These are phyloP conservation scores for Microctenopoma lineatum DNA, from an alignment of 2,797 vertebrate species.

Conservation along the genomic window DNA sequence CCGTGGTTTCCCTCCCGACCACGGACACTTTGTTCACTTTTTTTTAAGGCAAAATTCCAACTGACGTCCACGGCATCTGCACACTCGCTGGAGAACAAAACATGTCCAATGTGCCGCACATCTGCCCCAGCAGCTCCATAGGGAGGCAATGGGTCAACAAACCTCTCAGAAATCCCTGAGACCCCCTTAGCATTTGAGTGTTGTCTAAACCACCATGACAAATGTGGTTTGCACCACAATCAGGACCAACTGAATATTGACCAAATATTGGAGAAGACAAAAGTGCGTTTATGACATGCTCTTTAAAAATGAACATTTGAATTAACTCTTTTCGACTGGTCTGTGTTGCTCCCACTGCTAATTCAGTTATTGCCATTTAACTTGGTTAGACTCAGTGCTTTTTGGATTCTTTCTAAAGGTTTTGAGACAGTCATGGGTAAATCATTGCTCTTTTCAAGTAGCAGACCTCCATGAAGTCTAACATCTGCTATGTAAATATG, in stretches of 20 bases:
- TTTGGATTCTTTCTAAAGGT: slow-evolving; percentile 55
- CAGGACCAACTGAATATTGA: slow-evolving; percentile 48
- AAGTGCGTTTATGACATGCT: slow-evolving; percentile 38
- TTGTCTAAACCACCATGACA: slow-evolving; percentile 69
- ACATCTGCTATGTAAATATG: slow-evolving; percentile 78
- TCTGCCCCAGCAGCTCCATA: slow-evolving; percentile 55
- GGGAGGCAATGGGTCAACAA: slow-evolving; percentile 45
- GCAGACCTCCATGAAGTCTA: slow-evolving; percentile 77
- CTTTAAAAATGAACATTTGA: slow-evolving; percentile 37
- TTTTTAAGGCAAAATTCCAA: slow-evolving; percentile 67
- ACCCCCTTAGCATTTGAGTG: slow-evolving; percentile 43
- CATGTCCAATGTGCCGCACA: slow-evolving; percentile 65
- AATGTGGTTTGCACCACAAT: slow-evolving; percentile 66
- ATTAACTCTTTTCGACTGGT: slow-evolving; percentile 33
- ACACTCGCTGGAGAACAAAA: slow-evolving; percentile 60
- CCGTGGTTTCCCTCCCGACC: slow-evolving; percentile 49
- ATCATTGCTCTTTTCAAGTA: slow-evolving; percentile 71
- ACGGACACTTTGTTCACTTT: slow-evolving; percentile 75
- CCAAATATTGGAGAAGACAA: slow-evolving; percentile 35
- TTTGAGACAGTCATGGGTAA: slow-evolving; percentile 61
- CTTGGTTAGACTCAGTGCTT: slow-evolving; percentile 59
- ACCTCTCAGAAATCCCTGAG: slow-evolving; percentile 57
- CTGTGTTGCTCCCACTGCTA: slow-evolving; percentile 41
- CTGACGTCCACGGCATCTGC: slow-evolving; percentile 39
- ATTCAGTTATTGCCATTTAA: slow-evolving; percentile 47